Evolutionary conservation across 1,140 invertebrate genomes (phyloP).

Genomic region (Caenorhabditis remanei): DNA sequence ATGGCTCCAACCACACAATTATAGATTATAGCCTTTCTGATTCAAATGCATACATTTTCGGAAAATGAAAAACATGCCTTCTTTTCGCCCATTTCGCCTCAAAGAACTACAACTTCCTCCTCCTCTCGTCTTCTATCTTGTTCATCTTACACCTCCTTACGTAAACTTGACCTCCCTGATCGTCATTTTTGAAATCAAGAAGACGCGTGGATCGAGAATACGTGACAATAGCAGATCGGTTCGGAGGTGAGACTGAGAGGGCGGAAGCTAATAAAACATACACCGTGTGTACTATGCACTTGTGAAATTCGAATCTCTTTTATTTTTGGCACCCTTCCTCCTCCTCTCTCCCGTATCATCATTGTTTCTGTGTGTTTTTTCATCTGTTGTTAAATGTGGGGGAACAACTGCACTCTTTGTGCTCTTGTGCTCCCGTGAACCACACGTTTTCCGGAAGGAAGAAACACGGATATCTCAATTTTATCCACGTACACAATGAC

Average conservation of each 20-base stretch:
- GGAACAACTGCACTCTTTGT: constrained; percentile 44
- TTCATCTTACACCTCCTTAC: constrained; percentile 18
- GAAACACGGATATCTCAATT: constrained; percentile 1
- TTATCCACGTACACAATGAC: not conserved
- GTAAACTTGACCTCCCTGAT: constrained; percentile 48
- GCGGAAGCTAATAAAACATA: constrained; percentile 16
- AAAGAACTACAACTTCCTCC: not conserved
- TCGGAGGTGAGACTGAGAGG: not conserved
- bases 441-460: not conserved
- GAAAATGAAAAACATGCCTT: too few species aligned
- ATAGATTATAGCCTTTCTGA: too few species aligned
- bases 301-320: constrained; percentile 35
- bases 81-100: not conserved
- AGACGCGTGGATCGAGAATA: constrained; percentile 3
- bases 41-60: too few species aligned
- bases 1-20: too few species aligned
- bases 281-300: constrained; percentile 38
- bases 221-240: not conserved
- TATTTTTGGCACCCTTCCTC: not conserved
- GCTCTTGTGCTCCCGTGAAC: not conserved
- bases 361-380: not conserved
- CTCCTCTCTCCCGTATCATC: not conserved
- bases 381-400: not conserved
- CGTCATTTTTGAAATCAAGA: not conserved
- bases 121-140: not conserved